A percentile compares a stretch with the other conserved stretches of the same genome.
These are phyloP conservation scores for Protodeltote pygarga DNA, from an alignment of 2,888 invertebrate genomes.

Conservation along the genomic window DNA sequence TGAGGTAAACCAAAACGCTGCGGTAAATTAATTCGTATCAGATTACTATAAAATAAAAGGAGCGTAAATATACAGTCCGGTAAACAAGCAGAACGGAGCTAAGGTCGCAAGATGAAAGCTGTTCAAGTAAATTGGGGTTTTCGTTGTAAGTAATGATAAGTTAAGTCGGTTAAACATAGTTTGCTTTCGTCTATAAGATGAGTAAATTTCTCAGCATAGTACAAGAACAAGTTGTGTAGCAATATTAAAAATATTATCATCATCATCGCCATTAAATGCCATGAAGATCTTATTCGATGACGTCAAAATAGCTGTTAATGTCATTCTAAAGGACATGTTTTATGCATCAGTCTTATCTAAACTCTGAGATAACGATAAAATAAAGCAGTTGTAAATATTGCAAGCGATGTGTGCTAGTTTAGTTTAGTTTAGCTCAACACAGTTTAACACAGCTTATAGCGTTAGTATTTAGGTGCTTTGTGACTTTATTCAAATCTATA, in stretches of 20 bases:
- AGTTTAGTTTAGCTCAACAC: too few species aligned
- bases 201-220: slow-evolving; percentile 9
- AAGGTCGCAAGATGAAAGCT: slow-evolving; percentile 68
- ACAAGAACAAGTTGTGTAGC: not conserved
- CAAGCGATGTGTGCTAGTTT: too few species aligned
- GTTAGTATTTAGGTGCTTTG: too few species aligned
- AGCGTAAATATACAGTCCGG: slow-evolving; percentile 72
- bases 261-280: too few species aligned
- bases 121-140: slow-evolving; percentile 36
- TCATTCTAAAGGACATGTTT: slow-evolving; percentile 29
- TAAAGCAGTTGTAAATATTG: slow-evolving; percentile 9
- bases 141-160: slow-evolving; percentile 30
- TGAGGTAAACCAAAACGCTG: slow-evolving; percentile 55
- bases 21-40: slow-evolving; percentile 59
- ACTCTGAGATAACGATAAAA: slow-evolving; percentile 17
- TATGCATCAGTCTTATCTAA: slow-evolving; percentile 25
- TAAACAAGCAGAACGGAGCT: slow-evolving; percentile 70
- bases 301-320: slow-evolving; percentile 22
- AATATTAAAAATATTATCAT: not conserved
- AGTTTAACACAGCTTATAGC: too few species aligned
- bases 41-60: slow-evolving; percentile 73
- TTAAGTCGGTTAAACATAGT: slow-evolving; percentile 27
- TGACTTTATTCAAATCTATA: too few species aligned
- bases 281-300: too few species aligned
- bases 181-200: slow-evolving; percentile 24